A percentile compares a stretch with the other conserved stretches of the same genome.
phyloP scores from a whole-genome alignment of 1,140 invertebrate species.

The Apis laboriosa region DNA sequence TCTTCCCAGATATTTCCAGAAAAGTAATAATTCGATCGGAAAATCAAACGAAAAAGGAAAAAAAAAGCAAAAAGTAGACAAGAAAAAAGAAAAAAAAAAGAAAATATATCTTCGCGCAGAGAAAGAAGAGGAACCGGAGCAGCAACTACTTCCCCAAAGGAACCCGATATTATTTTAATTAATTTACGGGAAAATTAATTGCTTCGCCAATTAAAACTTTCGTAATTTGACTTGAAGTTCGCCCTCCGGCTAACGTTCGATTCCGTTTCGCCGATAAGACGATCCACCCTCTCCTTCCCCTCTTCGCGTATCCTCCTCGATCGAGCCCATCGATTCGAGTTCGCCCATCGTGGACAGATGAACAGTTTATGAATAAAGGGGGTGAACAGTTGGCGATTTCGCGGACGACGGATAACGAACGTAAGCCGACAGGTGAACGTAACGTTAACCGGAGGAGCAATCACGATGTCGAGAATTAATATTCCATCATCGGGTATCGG shows the following conservation, averaged over 20 bases:
- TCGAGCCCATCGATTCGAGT: slow-evolving; percentile 35
- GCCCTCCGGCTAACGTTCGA: slow-evolving; percentile 37
- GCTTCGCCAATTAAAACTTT: slow-evolving; percentile 68
- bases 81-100: neutral
- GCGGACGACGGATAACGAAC: neutral
- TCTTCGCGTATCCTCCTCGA: slow-evolving; percentile 9
- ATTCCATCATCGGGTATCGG: neutral
- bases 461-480: slow-evolving; percentile 20
- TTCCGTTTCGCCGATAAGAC: slow-evolving; percentile 52
- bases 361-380: slow-evolving; percentile 46
- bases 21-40: slow-evolving; percentile 9
- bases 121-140: slow-evolving; percentile 7
- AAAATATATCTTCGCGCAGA: neutral
- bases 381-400: neutral
- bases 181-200: slow-evolving; percentile 69
- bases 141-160: slow-evolving; percentile 36
- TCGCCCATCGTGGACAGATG: slow-evolving; percentile 29
- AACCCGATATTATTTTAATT: slow-evolving; percentile 67
- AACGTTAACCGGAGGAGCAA: slow-evolving; percentile 5
- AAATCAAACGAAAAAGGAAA: neutral
- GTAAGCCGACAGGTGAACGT: slow-evolving; percentile 6
- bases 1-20: neutral
- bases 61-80: neutral
- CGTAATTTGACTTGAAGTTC: slow-evolving; percentile 56
- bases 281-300: neutral